Conservation (phyloP, 2,113 vertebrate genomes). For the Nicator chloris region DNA sequence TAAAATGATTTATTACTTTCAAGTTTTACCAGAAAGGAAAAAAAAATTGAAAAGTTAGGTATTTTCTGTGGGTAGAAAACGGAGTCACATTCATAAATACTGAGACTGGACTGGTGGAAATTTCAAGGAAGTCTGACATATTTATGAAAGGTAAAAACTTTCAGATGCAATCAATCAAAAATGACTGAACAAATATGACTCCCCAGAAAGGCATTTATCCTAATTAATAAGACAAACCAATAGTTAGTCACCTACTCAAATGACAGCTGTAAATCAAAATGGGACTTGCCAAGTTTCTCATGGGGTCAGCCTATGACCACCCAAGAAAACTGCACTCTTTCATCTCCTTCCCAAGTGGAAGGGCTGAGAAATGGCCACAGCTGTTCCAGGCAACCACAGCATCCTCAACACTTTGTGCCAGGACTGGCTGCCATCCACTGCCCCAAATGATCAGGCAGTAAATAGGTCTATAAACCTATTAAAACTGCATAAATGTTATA, state of each 20-base stretch:
- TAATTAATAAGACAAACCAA: slow-evolving; percentile 25
- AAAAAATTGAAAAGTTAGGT: neutral
- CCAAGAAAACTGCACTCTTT: neutral
- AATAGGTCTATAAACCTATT: slow-evolving; percentile 21
- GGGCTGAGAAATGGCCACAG: neutral
- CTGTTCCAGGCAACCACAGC: slow-evolving; percentile 29
- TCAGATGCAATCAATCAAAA: neutral
- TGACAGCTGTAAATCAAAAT: slow-evolving; percentile 14
- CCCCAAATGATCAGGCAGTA: neutral
- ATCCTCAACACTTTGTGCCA: neutral
- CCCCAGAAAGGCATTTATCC: slow-evolving; percentile 23
- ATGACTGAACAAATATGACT: neutral
- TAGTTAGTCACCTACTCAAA: slow-evolving; percentile 32
- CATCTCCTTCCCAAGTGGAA: neutral
- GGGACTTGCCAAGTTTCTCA: neutral
- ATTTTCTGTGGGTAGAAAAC: neutral
- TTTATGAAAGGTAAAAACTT: neutral
- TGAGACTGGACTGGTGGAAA: neutral
- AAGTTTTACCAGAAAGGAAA: neutral
- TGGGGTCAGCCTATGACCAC: neutral
- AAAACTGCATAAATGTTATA: slow-evolving; percentile 23
- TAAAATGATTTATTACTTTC: neutral
- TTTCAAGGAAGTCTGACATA: neutral
- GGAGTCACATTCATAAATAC: neutral
- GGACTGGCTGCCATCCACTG: neutral